Evolutionary conservation across 64 coral and sea anemone species (phyloP), one percentile per base, ranked within the genome.

Genomic region (Stylophora pistillata): DNA sequence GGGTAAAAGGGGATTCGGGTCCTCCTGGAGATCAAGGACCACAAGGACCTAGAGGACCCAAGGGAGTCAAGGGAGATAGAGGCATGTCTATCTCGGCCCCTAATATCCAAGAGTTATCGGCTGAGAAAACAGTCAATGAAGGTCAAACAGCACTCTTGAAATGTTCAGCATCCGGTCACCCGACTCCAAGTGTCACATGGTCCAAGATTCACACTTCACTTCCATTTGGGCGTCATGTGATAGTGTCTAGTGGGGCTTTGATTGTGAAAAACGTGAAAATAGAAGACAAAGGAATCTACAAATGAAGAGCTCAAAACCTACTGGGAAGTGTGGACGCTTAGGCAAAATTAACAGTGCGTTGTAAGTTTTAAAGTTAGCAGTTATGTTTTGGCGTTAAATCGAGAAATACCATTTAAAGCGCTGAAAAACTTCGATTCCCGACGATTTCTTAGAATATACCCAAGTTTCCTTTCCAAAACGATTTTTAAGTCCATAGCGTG

Each of bases 101-200:
- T 28, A 4, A 17, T 29, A 13, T 87, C 14, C 71, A 53, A 16
- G 30, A 73, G 53, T 33, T 27, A 27, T 71, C 70, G 18, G 0
- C 52, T 30, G 30, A 30, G 58, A 73, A 56, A 53, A 72, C 55
- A 30, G 54, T 87, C 28, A 87, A 87, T 53, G 70, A 87, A 87
- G 54, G 70, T 20, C 70, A 87, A 56, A 72, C 23, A 56, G 85
- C 68, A 53, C 1, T 74, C 25, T 74, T 86, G 13, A 32, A 56
- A 16, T 93, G 91, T 37, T 31, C 30, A 74, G 76, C 77, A 33
- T 56, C 69, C 53, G 91, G 86, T 18, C n/a, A 93, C 26, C 91
- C 91, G 9, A 72, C 56, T 41, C 91, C 85, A 23, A 21, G 73
- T 15, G 60, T 86, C 82, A 86, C 82, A 26, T 91, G 82, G 80